Evolutionary conservation across 2,797 vertebrate genomes (phyloP).

Genomic region (Pipistrellus pygmaeus): DNA sequence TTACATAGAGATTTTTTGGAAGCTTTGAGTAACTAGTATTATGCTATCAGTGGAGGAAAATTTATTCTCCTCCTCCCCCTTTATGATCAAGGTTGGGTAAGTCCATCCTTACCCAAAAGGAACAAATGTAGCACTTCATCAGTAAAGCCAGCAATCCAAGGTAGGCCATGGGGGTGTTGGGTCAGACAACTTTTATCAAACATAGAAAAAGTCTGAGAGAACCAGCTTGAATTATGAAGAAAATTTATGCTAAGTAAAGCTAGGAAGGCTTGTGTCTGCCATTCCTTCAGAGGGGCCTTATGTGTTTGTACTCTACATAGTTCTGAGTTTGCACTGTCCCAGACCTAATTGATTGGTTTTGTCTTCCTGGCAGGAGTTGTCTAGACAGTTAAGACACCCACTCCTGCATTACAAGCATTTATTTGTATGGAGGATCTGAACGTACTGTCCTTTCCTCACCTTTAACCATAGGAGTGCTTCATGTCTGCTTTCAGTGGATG

Average conservation of each 20-base stretch:
- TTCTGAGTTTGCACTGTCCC: background rate
- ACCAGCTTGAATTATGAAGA: background rate
- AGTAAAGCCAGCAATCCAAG: background rate
- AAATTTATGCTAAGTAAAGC: background rate
- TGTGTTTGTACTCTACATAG: accelerated
- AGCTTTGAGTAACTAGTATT: background rate
- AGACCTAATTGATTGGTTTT: background rate
- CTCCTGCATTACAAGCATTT: background rate
- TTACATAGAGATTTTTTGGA: background rate
- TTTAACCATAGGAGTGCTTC: background rate
- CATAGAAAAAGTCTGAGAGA: background rate
- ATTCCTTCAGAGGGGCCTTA: background rate
- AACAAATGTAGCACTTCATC: background rate
- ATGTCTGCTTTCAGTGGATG: background rate
- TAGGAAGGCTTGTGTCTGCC: accelerated
- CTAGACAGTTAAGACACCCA: background rate
- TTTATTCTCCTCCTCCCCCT: background rate
- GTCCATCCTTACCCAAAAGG: background rate
- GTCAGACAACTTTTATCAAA: background rate
- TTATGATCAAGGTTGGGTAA: background rate
- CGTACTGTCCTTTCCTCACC: background rate
- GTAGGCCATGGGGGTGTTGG: background rate
- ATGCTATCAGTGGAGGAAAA: background rate
- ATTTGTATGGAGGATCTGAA: background rate
- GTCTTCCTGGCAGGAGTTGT: background rate